Conservation (phyloP, 2,113 vertebrate genomes). For the Brienomyrus longianalis region DNA sequence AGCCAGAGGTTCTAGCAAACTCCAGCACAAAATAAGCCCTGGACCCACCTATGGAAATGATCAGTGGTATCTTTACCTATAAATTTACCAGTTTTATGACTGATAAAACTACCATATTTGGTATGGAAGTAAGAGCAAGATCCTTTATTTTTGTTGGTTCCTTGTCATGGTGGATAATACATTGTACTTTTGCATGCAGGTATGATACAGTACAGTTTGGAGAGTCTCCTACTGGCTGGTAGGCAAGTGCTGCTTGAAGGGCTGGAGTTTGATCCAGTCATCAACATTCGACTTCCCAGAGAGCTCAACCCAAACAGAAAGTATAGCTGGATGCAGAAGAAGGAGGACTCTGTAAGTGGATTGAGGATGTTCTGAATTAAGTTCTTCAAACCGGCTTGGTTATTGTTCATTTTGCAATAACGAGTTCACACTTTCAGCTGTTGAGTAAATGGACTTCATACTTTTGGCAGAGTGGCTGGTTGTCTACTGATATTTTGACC, state of each 20-base stretch:
- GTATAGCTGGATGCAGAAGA: constrained; percentile 97
- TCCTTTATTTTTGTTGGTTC: background rate
- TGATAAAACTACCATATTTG: background rate
- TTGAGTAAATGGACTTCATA: background rate
- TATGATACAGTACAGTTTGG: constrained; percentile 67
- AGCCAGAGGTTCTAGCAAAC: background rate
- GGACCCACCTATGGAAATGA: background rate
- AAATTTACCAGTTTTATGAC: background rate
- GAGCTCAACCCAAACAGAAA: constrained; percentile 86
- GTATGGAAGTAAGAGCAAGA: background rate
- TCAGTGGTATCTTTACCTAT: background rate
- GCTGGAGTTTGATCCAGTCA: constrained; percentile 67
- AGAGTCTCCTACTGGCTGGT: constrained; percentile 82
- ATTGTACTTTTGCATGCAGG: constrained; percentile 36
- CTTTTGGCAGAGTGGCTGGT: background rate
- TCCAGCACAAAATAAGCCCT: background rate
- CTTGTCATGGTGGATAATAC: background rate
- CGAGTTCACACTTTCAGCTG: background rate
- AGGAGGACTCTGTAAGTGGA: constrained; percentile 65
- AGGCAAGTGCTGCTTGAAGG: constrained; percentile 86
- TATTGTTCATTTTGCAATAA: background rate
- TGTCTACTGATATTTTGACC: background rate
- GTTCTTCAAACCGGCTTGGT: background rate
- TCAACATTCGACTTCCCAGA: constrained; percentile 75
- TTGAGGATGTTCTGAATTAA: background rate